Evolutionary conservation across 2,888 invertebrate species (phyloP).

Genomic region (Drosophila tanythrix): DNA sequence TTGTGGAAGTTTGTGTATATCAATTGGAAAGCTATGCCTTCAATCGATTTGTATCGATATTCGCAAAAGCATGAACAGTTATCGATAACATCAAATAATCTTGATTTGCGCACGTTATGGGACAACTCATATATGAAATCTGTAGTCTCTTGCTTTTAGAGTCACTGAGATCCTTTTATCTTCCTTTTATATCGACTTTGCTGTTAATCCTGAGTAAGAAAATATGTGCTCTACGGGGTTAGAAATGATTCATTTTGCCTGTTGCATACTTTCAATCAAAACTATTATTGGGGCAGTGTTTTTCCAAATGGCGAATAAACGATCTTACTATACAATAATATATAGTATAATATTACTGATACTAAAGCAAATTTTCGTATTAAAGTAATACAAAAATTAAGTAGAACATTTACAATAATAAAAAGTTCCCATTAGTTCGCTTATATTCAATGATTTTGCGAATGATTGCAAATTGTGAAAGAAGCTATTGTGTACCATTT

Average conservation of each 20-base stretch:
- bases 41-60: not conserved
- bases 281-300: not conserved
- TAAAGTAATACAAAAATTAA: not conserved
- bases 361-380: not conserved
- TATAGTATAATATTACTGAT: not conserved
- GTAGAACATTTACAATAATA: not conserved
- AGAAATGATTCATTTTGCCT: not conserved
- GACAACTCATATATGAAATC: not conserved
- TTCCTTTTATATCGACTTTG: not conserved
- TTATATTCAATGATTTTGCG: slow-evolving; percentile 6
- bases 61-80: not conserved
- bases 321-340: not conserved
- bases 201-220: not conserved
- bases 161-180: not conserved
- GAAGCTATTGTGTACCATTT: slow-evolving; percentile 24
- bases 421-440: not conserved
- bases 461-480: slow-evolving; percentile 15
- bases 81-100: not conserved
- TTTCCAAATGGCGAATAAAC: not conserved
- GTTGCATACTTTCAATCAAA: too few species aligned
- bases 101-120: not conserved
- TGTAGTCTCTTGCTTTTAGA: not conserved
- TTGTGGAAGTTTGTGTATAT: not conserved
- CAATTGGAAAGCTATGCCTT: not conserved
- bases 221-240: not conserved